Evolutionary conservation across 2,888 invertebrate species (phyloP).

Genomic region (Heliconius hortense): DNA sequence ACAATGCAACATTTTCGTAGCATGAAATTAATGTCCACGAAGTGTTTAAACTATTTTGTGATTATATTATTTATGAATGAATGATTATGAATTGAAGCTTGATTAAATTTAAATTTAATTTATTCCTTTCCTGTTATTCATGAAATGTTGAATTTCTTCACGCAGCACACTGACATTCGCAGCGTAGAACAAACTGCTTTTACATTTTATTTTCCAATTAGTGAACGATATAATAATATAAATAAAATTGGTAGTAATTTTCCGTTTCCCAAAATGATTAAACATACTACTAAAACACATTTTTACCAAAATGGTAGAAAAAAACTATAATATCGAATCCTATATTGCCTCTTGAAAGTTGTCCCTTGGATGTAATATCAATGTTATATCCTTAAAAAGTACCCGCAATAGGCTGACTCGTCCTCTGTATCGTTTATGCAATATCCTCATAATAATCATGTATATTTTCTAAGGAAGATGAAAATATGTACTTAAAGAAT

Average conservation of each 20-base stretch:
- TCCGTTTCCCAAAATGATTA: no score
- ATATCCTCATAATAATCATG: background rate
- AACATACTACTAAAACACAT: no score
- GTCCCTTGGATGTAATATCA: background rate
- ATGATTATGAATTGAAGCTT: background rate
- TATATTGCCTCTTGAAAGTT: background rate
- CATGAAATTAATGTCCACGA: background rate
- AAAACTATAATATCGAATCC: background rate
- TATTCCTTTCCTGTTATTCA: no score
- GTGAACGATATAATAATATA: no score
- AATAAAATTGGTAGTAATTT: no score
- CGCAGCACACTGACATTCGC: no score
- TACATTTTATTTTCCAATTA: no score
- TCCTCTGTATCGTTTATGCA: no score
- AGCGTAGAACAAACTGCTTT: no score
- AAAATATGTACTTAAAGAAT: background rate
- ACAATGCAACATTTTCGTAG: background rate
- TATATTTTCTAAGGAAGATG: background rate
- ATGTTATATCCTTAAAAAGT: background rate
- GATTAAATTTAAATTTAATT: no score
- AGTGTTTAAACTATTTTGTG: background rate
- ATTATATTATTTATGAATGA: background rate
- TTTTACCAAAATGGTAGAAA: background rate
- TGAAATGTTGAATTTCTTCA: no score
- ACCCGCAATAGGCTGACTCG: no score